These are phyloP conservation scores for Brachyrhaphis roseni DNA, from an alignment of 2,797 vertebrate genomes.

Conservation along the genomic window DNA sequence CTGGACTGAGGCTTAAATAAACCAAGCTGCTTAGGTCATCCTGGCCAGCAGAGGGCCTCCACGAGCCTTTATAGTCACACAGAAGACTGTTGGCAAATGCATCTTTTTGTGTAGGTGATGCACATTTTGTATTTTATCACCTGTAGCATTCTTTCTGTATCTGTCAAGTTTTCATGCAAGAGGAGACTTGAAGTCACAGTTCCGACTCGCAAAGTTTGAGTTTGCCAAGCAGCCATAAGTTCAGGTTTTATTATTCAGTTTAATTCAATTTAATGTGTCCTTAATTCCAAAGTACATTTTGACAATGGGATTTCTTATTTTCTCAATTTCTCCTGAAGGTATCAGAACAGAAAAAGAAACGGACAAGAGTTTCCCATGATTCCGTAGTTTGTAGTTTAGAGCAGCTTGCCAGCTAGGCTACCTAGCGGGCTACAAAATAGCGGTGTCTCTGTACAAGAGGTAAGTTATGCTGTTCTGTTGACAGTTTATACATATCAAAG, in stretches of 20 bases:
- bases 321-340: background rate
- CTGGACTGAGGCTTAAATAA: background rate
- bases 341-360: background rate
- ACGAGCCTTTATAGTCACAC: background rate
- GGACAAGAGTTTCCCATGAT: conserved; percentile 46
- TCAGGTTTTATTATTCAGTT: too few species aligned
- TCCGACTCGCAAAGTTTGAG: too few species aligned
- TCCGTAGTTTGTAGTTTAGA: conserved; percentile 57
- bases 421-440: conserved; percentile 11
- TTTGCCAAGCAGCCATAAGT: too few species aligned
- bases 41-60: background rate
- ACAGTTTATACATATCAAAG: fast-evolving
- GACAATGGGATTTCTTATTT: too few species aligned
- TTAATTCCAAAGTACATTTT: too few species aligned
- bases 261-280: too few species aligned
- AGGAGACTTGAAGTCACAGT: too few species aligned
- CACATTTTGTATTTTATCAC: too few species aligned
- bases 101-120: background rate
- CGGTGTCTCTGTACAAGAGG: background rate
- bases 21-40: background rate
- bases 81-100: background rate
- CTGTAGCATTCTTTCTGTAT: background rate
- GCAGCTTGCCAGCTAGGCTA: conserved; percentile 18
- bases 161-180: too few species aligned
- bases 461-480: background rate